Conservation (phyloP, 2,797 vertebrate species). For the Antrozous pallidus region DNA sequence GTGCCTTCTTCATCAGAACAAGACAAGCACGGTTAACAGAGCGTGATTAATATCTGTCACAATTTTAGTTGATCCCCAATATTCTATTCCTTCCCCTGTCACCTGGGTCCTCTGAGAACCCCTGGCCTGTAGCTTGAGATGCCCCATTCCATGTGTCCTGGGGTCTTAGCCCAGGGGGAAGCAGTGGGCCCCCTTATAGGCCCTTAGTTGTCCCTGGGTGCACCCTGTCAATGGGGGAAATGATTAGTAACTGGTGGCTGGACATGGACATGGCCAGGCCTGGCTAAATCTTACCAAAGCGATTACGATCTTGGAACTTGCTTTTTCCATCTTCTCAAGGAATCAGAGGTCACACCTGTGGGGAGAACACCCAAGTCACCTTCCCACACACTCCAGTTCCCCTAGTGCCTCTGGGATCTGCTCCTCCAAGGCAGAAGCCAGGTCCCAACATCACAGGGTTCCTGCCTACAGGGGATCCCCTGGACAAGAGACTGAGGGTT, state of each 20-base stretch:
- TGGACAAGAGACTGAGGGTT: not conserved
- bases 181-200: too few relatives aligned
- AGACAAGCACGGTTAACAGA: too few relatives aligned
- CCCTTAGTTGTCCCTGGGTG: not conserved
- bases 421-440: not conserved
- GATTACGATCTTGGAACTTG: fast-evolving
- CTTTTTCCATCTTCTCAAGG: not conserved
- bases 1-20: too few relatives aligned
- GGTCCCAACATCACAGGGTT: not conserved
- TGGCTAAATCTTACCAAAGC: fast-evolving
- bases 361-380: not conserved
- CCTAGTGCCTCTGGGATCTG: too few relatives aligned
- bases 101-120: not conserved
- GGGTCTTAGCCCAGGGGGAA: not conserved
- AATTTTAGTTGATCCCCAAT: too few relatives aligned
- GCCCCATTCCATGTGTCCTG: too few relatives aligned
- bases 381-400: not conserved
- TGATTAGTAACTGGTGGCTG: not conserved
- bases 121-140: not conserved
- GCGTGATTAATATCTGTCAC: too few relatives aligned
- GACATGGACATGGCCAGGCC: too few relatives aligned
- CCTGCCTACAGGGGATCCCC: not conserved
- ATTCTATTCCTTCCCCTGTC: too few relatives aligned
- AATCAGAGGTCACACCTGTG: not conserved
- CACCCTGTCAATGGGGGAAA: not conserved